These are phyloP conservation scores for Rhyzopertha dominica DNA, from an alignment of 1,140 invertebrate species.

Conservation along the genomic window DNA sequence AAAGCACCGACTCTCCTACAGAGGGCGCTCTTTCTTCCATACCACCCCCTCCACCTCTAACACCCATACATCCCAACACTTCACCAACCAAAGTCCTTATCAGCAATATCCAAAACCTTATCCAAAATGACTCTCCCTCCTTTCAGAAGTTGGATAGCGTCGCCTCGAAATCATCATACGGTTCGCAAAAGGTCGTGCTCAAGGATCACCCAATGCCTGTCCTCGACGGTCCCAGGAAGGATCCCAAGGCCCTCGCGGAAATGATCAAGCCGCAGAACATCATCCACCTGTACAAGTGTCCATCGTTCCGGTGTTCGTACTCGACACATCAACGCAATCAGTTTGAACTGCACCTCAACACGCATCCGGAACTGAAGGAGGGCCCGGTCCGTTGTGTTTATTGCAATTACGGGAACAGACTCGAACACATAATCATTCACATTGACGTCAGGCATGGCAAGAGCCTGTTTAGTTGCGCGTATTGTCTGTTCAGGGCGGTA, in stretches of 20 bases:
- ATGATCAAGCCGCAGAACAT: conserved; percentile 22
- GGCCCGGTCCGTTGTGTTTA: conserved; percentile 32
- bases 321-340: conserved; percentile 41
- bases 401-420: conserved; percentile 33
- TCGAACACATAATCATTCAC: conserved; percentile 29
- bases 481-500: conserved; percentile 56
- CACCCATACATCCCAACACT: background rate
- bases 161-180: too few species aligned
- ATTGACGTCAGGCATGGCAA: conserved; percentile 47
- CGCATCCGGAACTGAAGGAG: conserved; percentile 35
- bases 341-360: conserved; percentile 47
- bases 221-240: conserved; percentile 20
- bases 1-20: background rate
- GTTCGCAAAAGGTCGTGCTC: conserved; percentile 1
- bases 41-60: background rate
- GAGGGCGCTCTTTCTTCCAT: background rate
- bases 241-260: conserved; percentile 19
- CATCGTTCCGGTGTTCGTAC: conserved; percentile 50
- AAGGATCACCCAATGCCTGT: background rate
- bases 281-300: conserved; percentile 53
- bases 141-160: too few species aligned
- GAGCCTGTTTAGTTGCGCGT: conserved; percentile 52
- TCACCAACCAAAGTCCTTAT: background rate
- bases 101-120: background rate
- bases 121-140: too few species aligned